These are phyloP conservation scores for Thalassaphorura encarpata DNA, from an alignment of 1,140 invertebrate species.

Conservation along the genomic window DNA sequence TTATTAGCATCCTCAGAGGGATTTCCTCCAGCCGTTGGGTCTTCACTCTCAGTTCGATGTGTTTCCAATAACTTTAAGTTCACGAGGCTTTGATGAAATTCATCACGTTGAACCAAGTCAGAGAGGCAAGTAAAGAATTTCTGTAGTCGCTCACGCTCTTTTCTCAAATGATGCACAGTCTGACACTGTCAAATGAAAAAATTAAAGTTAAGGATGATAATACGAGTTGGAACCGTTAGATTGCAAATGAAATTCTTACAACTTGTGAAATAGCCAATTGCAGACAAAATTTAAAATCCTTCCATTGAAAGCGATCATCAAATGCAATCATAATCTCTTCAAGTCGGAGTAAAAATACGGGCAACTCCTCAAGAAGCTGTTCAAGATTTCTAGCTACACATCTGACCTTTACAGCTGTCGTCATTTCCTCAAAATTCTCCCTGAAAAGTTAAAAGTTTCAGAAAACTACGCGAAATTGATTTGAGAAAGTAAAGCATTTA, in stretches of 20 bases:
- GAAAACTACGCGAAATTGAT: background rate
- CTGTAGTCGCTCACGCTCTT: slow-evolving; percentile 21
- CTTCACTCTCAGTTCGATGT: background rate
- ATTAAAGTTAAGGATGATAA: slow-evolving; percentile 1
- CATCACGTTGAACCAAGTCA: slow-evolving; percentile 48
- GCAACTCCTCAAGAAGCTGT: slow-evolving; percentile 51
- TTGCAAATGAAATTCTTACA: slow-evolving; percentile 47
- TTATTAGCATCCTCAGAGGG: too few relatives aligned
- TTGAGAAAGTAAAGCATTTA: slow-evolving; percentile 32
- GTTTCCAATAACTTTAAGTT: slow-evolving; percentile 44
- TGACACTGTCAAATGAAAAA: slow-evolving; percentile 22
- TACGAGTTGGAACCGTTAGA: too few relatives aligned
- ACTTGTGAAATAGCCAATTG: slow-evolving; percentile 58
- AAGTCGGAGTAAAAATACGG: slow-evolving; percentile 49
- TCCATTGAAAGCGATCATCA: slow-evolving; percentile 54
- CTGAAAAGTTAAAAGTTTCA: slow-evolving; percentile 35
- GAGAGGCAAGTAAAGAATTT: slow-evolving; percentile 36
- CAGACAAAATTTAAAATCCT: slow-evolving; percentile 59
- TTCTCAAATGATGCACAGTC: slow-evolving; percentile 27
- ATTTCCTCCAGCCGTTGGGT: background rate
- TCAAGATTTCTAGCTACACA: slow-evolving; percentile 51
- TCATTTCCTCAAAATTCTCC: slow-evolving; percentile 50
- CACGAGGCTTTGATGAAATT: slow-evolving; percentile 48
- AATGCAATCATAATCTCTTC: slow-evolving; percentile 50
- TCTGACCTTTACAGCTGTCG: slow-evolving; percentile 46